Conservation (phyloP, 2,888 invertebrate species). For the Drosophila yooni region DNA sequence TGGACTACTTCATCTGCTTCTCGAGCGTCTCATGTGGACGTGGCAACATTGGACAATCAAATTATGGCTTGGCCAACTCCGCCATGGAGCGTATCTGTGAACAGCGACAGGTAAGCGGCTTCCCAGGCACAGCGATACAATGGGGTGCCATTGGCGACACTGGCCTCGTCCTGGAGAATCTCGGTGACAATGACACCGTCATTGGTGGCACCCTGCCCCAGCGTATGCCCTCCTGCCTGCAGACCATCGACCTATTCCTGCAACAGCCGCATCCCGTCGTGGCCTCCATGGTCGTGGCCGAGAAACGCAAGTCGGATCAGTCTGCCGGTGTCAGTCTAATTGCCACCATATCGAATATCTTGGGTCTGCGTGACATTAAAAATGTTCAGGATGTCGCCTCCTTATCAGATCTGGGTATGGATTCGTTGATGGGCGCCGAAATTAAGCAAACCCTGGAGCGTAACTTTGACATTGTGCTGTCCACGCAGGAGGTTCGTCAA, state of each 20-base stretch:
- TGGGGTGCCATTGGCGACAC: slow-evolving; percentile 99
- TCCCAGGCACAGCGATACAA: slow-evolving; percentile 96
- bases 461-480: slow-evolving; percentile 95
- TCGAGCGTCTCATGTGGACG: slow-evolving; percentile 98
- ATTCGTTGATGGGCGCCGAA: slow-evolving; percentile 99
- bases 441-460: slow-evolving; percentile 98
- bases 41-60: slow-evolving; percentile 98
- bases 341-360: slow-evolving; percentile 93
- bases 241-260: slow-evolving; percentile 94
- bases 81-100: slow-evolving; percentile 98
- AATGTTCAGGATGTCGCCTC: slow-evolving; percentile 91
- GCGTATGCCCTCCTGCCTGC: slow-evolving; percentile 96
- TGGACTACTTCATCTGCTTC: slow-evolving; percentile 98
- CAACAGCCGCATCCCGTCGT: slow-evolving; percentile 94
- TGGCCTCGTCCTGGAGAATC: slow-evolving; percentile 94
- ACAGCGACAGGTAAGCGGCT: slow-evolving; percentile 91
- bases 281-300: slow-evolving; percentile 94
- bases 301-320: slow-evolving; percentile 89
- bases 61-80: slow-evolving; percentile 98
- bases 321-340: slow-evolving; percentile 88
- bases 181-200: slow-evolving; percentile 95
- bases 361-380: slow-evolving; percentile 94
- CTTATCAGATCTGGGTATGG: slow-evolving; percentile 98
- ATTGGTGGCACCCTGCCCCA: slow-evolving; percentile 98
- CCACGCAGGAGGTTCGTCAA: slow-evolving; percentile 95